Conservation (phyloP, 2,113 vertebrate genomes). For the Capra hircus region DNA sequence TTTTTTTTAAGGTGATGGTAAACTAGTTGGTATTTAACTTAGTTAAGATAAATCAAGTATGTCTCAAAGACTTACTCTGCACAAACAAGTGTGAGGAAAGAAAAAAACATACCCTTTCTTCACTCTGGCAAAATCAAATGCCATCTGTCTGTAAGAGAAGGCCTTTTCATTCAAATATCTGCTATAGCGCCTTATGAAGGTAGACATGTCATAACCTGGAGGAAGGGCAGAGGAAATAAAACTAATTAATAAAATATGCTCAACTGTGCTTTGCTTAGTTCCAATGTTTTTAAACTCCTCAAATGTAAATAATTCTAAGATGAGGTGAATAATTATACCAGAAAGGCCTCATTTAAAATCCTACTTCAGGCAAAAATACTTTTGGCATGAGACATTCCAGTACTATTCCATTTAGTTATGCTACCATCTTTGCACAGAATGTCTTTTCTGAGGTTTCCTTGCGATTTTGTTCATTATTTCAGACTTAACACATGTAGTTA, state of each 20-base stretch:
- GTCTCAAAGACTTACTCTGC: neutral
- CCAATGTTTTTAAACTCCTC: neutral
- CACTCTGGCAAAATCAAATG: slow-evolving; percentile 98
- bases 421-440: neutral
- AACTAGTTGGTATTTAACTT: neutral
- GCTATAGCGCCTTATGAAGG: slow-evolving; percentile 96
- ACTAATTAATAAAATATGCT: slow-evolving; percentile 16
- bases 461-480: neutral
- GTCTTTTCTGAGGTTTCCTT: neutral
- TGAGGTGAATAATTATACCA: neutral
- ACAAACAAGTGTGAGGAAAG: neutral
- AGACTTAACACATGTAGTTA: neutral
- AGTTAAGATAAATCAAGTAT: neutral
- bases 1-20: neutral
- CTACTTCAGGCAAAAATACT: neutral
- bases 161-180: slow-evolving; percentile 99
- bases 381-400: neutral
- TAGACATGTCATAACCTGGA: slow-evolving; percentile 96
- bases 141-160: slow-evolving; percentile 98
- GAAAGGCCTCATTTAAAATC: neutral
- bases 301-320: slow-evolving; percentile 4
- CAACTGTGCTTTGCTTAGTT: neutral
- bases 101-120: slow-evolving; percentile 92
- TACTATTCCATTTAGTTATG: neutral
- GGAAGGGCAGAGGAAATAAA: neutral